phyloP scores from a whole-genome alignment of 2,888 invertebrate genomes.

The Lamellibrachia satsuma region DNA sequence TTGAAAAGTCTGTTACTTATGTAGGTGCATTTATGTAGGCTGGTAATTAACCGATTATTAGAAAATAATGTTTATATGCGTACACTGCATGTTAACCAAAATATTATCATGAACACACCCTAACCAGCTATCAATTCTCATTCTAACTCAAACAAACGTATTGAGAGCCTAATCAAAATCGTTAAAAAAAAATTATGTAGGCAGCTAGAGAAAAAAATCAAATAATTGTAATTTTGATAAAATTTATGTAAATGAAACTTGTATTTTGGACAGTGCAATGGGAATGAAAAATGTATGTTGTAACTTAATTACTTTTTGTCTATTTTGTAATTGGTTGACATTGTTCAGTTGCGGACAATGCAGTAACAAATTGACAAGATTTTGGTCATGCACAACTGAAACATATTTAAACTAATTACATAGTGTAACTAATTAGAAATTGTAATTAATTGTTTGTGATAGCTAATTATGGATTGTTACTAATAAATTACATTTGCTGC shows the following conservation, averaged over 20 bases:
- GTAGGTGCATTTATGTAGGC: background rate
- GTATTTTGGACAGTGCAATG: background rate
- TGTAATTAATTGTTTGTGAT: too few species aligned
- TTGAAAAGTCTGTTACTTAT: background rate
- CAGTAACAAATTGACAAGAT: too few species aligned
- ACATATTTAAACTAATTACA: too few species aligned
- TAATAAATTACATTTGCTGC: too few species aligned
- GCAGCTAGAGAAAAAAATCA: background rate
- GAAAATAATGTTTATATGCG: background rate
- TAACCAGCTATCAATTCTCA: background rate
- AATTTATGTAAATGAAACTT: background rate
- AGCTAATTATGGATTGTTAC: too few species aligned
- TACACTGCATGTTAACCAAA: background rate
- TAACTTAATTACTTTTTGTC: background rate
- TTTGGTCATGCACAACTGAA: too few species aligned
- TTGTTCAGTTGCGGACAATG: too few species aligned
- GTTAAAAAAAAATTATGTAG: background rate
- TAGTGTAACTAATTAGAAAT: too few species aligned
- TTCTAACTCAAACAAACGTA: background rate
- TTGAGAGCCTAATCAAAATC: background rate
- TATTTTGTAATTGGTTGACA: background rate
- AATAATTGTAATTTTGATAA: background rate
- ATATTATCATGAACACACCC: background rate
- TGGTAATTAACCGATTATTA: background rate
- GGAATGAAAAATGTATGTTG: background rate